Percentiles rank a stretch among this genome's conserved stretches.
Evolutionary conservation across 2,888 invertebrate genomes (phyloP).

Genomic region (Stenodera caucasica): DNA sequence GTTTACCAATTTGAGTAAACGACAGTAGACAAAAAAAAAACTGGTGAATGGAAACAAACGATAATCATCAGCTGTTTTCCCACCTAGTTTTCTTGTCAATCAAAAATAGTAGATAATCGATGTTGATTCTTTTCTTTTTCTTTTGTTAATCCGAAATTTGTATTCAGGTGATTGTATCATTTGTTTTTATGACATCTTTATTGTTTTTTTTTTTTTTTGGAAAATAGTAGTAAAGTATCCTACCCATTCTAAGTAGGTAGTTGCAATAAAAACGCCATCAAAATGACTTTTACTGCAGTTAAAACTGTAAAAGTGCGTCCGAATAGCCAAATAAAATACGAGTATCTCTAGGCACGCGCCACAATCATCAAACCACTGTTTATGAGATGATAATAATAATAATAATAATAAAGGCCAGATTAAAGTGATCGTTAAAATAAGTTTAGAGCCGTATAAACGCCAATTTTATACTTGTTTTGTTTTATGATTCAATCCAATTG

Average conservation of each 20-base stretch:
- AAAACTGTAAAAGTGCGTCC: conserved; percentile 57
- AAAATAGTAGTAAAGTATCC: conserved; percentile 40
- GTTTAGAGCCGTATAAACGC: conserved; percentile 54
- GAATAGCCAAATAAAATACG: conserved; percentile 53
- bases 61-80: background rate
- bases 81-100: conserved; percentile 13
- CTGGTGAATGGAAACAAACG: background rate
- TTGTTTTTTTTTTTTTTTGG: conserved; percentile 14
- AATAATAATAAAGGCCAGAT: conserved; percentile 55
- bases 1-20: conserved; percentile 35
- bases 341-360: conserved; percentile 54
- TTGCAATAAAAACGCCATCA: conserved; percentile 57
- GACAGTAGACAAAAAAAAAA: background rate
- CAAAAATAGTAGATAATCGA: background rate
- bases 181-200: background rate
- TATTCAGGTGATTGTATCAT: background rate
- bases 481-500: conserved; percentile 52
- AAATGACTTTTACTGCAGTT: conserved; percentile 57
- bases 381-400: conserved; percentile 53
- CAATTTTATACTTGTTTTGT: conserved; percentile 54
- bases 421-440: conserved; percentile 56
- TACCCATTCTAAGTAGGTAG: conserved; percentile 49
- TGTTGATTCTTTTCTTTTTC: background rate
- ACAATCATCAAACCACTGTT: conserved; percentile 50
- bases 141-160: background rate